Base-by-base conservation (phyloP, 1,140 invertebrate species). In the Proales similis region DNA sequence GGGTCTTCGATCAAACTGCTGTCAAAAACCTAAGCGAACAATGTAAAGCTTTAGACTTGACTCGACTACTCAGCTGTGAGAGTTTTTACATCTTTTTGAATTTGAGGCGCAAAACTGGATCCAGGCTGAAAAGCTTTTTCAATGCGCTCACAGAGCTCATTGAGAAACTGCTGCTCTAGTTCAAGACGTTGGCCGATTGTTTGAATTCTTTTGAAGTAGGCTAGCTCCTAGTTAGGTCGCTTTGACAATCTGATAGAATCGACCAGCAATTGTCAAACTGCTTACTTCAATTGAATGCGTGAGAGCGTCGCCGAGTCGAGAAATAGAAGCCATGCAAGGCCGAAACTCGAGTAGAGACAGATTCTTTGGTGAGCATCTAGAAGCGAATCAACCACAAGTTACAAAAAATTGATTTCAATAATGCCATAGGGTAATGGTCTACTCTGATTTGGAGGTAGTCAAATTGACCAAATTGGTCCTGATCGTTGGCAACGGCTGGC, bases 331-430 rank as follows among this genome's bases (percentile, higher is more conserved):
- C 27, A 76, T 64, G 27, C 69, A 73, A 9, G 73, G 73, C 53
- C 75, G 74, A 51, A 74, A 75, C 66, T 76, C 74, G 19, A 76
- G 57, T 65, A 76, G 67, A 51, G 68, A 76, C n/a, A 74, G 63
- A 62, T 71, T 72, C 63, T 69, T 70, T 65, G 75, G 48, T 19
- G 71, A 71, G 48, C 72, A 67, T 27, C 74, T 74, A 63, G 14
- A 20, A 66, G 45, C 14, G 14, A 5, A 12, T 17, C 29, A n/a
- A 6, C 17, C 45, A 42, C 20, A 42, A 27, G 27, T 57, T 57
- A n/a, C n/a, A n/a, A n/a, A n/a, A n/a, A n/a, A n/a, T n/a, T n/a
- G n/a, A n/a, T n/a, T n/a, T n/a, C n/a, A n/a, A n/a, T n/a, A n/a
- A n/a, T n/a, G n/a, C n/a, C n/a, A n/a, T n/a, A n/a, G n/a, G n/a